phyloP scores from a whole-genome alignment of 2,888 invertebrate genomes.

The Acanthosepion lycidas region DNA sequence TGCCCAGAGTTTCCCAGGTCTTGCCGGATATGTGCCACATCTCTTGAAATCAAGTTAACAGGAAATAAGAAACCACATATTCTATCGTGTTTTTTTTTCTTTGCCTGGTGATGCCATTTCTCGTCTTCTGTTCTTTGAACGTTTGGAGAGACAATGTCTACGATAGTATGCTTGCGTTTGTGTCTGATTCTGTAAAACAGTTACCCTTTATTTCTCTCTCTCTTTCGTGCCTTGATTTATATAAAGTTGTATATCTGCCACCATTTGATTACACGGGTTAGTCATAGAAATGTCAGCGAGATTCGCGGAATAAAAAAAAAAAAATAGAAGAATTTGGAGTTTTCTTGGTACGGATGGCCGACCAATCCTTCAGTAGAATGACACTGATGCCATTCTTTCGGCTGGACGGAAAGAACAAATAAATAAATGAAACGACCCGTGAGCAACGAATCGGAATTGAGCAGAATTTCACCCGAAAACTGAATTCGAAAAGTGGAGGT shows the following conservation, averaged over 20 bases:
- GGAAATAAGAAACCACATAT: too few relatives aligned
- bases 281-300: conserved; percentile 18
- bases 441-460: neutral
- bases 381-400: neutral
- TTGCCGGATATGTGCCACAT: too few relatives aligned
- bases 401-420: neutral
- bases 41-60: too few relatives aligned
- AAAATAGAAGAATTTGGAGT: neutral
- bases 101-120: too few relatives aligned
- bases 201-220: neutral
- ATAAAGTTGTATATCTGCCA: neutral
- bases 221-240: neutral
- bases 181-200: neutral
- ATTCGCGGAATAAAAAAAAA: neutral
- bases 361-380: neutral
- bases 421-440: neutral
- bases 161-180: too few relatives aligned
- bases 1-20: too few relatives aligned
- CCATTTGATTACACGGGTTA: neutral
- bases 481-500: neutral
- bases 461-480: neutral
- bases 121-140: too few relatives aligned
- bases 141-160: too few relatives aligned
- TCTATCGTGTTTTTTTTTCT: too few relatives aligned
- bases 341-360: neutral